These are phyloP conservation scores for Drepana arcuata DNA, from an alignment of 1,140 invertebrate species.

Conservation along the genomic window DNA sequence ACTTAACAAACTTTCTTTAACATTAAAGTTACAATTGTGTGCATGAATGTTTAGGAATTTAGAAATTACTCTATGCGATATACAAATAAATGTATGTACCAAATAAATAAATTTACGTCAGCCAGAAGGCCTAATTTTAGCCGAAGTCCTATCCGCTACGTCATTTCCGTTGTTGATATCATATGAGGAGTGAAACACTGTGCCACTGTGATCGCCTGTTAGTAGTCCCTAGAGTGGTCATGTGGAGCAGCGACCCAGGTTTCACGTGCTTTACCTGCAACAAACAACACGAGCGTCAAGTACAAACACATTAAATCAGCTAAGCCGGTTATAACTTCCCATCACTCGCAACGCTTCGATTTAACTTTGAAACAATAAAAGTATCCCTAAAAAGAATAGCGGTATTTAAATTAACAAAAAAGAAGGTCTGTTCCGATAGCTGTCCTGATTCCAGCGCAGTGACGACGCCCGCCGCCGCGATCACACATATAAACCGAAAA, in stretches of 20 bases:
- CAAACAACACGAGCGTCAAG: too few relatives aligned
- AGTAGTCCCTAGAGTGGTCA: constrained; percentile 30
- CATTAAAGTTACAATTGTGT: constrained; percentile 33
- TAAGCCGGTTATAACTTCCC: too few relatives aligned
- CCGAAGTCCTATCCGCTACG: constrained; percentile 20
- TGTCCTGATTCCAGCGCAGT: constrained; percentile 53
- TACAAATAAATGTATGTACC: constrained; percentile 28
- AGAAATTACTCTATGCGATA: constrained; percentile 30
- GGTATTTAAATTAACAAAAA: constrained; percentile 66
- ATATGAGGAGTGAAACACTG: constrained; percentile 41
- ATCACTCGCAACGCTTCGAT: constrained; percentile 8
- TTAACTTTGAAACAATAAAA: constrained; percentile 38
- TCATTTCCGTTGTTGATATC: constrained; percentile 21
- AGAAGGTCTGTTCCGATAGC: constrained; percentile 44
- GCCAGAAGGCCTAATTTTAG: too few relatives aligned
- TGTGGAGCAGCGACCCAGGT: constrained; percentile 37
- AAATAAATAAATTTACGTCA: constrained; percentile 29
- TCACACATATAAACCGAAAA: constrained; percentile 61
- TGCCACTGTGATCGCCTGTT: constrained; percentile 43
- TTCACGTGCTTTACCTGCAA: constrained; percentile 61
- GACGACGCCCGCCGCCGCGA: constrained; percentile 46
- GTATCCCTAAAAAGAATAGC: constrained; percentile 51
- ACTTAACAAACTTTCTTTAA: constrained; percentile 26
- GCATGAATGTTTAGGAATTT: constrained; percentile 42
- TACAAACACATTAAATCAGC: too few relatives aligned